Evolutionary conservation across 2,888 invertebrate species (phyloP), one percentile per base, ranked within the genome.

Genomic region (Polyploca ridens): DNA sequence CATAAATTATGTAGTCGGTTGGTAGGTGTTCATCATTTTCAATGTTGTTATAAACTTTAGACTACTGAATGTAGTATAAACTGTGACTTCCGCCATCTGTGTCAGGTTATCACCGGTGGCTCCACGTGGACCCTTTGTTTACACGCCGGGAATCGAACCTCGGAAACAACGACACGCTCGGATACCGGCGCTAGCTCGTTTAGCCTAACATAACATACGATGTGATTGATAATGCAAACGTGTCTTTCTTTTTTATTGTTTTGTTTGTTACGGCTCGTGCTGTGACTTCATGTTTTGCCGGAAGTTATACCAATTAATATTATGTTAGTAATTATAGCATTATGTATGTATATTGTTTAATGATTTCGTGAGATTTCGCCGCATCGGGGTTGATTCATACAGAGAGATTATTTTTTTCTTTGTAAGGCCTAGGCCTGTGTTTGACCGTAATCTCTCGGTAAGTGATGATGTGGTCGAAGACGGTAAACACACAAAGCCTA

Each of bases 101-200:
- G 54, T 54, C 54, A 19, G 19, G 54, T 54, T 54, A 54, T 54
- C 54, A 19, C 54, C 54, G 54, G 54, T 19, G 19, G 10, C 54
- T 54, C 54, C 54, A 54, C 54, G 54, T 54, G 54, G 49, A 16
- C 19, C 54, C 54, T 16, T 16, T 54, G 54, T 54, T 54, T 54
- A 54, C 54, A 5, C 1, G 54, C 16, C 19, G 49, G 54, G 54
- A 54, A 54, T 54, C 19, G 54, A 54, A 54, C 54, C 54, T 54
- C 16, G 16, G 19, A 54, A 10, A 46, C 6, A 16, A 16, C 16
- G 16, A 46, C 16, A 7, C 49, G 16, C 54, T 5, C 10, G 2
- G n/a, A 6, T 14, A 19, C 49, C 54, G 54, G 54, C 54, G 19
- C 54, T 19, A 19, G 54, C 54, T 19, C 54, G 7, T n/a, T 16